Base-by-base conservation (phyloP, 2,888 invertebrate genomes). In the Dicranocentrus wangi region DNA sequence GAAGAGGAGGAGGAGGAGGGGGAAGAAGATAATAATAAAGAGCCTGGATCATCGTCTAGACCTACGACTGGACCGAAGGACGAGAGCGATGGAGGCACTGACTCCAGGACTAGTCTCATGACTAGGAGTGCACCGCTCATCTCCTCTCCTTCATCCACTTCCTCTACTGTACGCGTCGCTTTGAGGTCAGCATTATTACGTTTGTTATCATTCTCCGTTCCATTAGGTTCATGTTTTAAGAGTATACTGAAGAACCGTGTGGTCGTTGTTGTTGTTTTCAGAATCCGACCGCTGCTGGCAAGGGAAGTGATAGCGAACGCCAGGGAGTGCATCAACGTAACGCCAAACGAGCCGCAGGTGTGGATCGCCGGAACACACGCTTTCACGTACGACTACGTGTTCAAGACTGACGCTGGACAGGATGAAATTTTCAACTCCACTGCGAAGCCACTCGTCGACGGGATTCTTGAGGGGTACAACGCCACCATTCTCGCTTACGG, bases 401-500 rank as follows among this genome's bases (percentile, higher is more conserved):
- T 96, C 89, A 97, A 98, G 89, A 93, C 93, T 72, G 91, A 90
- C 75, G 91, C 93, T 55, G 89, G 89, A 70, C 99, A 98, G 90
- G 92, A 91, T 77, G 88, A 89, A 13, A 93, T 99, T 27, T 99
- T 98, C 89, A 92, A 93, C 60, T 92, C 92, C 13, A 65, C 68
- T 10, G 96, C 97, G 69, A 92, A 93, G 76, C 92, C 93, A 71
- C 92, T 99, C 78, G 94, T 99, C 85, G 95, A 96, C 86, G 95
- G 97, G 32, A 94, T 97, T 8, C 92, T 99, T 79, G 95, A 97
- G 87, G 99, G 99, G 77, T 98, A 97, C 90, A 99, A 99, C 91
- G 99, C 98, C 17, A 99, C 99, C 13, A 95, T 99, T 53, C 91
- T 99, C 87, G 99, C 99, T 0, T 98, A 98, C 90, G 97, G 97